These are phyloP conservation scores for Agrochola circellaris DNA, from an alignment of 2,888 invertebrate species.

Conservation along the genomic window DNA sequence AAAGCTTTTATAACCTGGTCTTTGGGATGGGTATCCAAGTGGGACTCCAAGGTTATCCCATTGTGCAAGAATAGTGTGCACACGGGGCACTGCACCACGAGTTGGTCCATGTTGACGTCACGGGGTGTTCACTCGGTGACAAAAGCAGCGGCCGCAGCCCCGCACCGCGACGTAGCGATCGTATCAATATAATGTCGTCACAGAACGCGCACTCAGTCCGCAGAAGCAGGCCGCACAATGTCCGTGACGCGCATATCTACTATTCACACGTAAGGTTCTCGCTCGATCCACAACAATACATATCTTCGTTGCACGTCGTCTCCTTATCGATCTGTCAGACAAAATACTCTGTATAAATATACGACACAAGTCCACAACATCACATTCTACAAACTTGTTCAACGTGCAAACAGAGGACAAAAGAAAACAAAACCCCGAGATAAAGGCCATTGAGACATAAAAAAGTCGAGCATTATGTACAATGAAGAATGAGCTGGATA, in stretches of 20 bases:
- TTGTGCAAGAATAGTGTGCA: constrained; percentile 96
- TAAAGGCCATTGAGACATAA: constrained; percentile 90
- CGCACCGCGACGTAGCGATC: constrained; percentile 61
- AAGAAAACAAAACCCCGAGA: constrained; percentile 90
- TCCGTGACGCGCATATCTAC: constrained; percentile 86
- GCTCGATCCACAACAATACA: constrained; percentile 84
- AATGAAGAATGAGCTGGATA: constrained; percentile 78
- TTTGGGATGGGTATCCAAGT: constrained; percentile 96
- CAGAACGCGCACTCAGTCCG: constrained; percentile 79
- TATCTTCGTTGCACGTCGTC: constrained; percentile 84
- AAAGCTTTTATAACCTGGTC: constrained; percentile 96
- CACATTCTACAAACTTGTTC: constrained; percentile 83
- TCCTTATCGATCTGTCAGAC: constrained; percentile 89
- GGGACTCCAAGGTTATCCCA: constrained; percentile 95
- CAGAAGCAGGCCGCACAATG: constrained; percentile 79
- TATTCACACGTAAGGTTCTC: constrained; percentile 83
- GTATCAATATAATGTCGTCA: constrained; percentile 74
- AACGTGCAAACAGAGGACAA: constrained; percentile 86
- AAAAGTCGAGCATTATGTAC: constrained; percentile 85
- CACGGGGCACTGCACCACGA: constrained; percentile 93
- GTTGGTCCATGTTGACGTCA: constrained; percentile 84
- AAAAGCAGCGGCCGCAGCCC: constrained; percentile 57
- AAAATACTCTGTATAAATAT: constrained; percentile 85
- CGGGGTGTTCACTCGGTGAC: constrained; percentile 48
- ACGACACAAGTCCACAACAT: constrained; percentile 76